Evolutionary conservation across 2,888 invertebrate species (phyloP).

Genomic region (Seira sanloemensis): DNA sequence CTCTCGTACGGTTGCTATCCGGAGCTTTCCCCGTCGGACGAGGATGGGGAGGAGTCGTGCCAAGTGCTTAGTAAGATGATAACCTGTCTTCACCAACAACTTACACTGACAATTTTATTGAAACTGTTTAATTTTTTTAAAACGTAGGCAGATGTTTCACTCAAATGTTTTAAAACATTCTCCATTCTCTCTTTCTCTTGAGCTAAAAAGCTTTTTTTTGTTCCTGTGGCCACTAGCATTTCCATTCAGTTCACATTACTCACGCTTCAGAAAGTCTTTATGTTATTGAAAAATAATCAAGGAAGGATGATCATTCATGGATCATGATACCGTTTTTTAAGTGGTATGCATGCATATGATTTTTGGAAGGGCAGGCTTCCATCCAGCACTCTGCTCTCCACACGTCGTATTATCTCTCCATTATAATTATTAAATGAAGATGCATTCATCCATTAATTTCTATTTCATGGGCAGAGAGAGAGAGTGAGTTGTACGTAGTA

Average conservation of each 20-base stretch:
- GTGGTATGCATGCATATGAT: neutral
- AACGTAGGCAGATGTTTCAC: slow-evolving; percentile 18
- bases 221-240: slow-evolving; percentile 10
- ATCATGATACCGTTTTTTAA: slow-evolving; percentile 14
- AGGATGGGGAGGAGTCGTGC: slow-evolving; percentile 76
- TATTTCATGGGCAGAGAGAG: neutral
- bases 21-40: slow-evolving; percentile 75
- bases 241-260: slow-evolving; percentile 44
- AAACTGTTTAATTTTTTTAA: neutral
- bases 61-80: slow-evolving; percentile 78
- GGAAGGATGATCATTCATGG: neutral
- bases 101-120: neutral
- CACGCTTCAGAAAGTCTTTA: slow-evolving; percentile 42
- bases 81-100: neutral
- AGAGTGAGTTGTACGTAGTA: no score
- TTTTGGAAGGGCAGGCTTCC: neutral
- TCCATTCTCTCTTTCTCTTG: no score
- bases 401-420: neutral
- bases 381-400: neutral
- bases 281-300: neutral
- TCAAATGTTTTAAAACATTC: neutral
- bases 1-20: slow-evolving; percentile 83
- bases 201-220: no score
- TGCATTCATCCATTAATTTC: slow-evolving; percentile 14
- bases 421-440: slow-evolving; percentile 7